Evolutionary conservation across 2,797 vertebrate genomes (phyloP), one percentile per base, ranked within the genome.

Genomic region (Acridotheres tristis): DNA sequence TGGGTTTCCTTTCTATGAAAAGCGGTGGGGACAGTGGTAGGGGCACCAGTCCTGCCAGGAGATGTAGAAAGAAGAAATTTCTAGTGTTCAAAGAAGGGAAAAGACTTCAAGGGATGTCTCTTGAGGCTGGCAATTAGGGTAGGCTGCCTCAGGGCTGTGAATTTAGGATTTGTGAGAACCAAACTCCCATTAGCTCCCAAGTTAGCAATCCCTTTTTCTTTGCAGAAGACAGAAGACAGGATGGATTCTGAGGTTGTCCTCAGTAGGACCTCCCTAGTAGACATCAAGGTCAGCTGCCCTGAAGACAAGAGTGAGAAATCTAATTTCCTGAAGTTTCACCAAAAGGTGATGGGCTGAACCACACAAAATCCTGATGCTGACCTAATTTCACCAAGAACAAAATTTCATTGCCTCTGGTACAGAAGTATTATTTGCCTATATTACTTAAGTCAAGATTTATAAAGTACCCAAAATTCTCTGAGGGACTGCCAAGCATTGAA

Each of bases 11-110:
- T 54, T 47, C 50, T 32, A 10, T 22, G 32, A 51, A 17, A 34
- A 88, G 26, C 1, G 3, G 11, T 65, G 68, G 38, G 34, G 81
- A 34, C 2, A 13, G 27, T 5, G 12, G 54, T 51, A 88, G 15
- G 15, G 23, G 11, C 23, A 66, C 30, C 71, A 55, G 27, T 63
- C 14, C 43, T 30, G 2, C 14, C 0, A 0, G 38, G 17, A 74
- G 9, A 68, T 3, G 3, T 7, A 20, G 30, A 78, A 84, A 72
- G 36, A 27, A 59, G 48, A 11, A 66, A 57, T 69, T 85, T 43
- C 27, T 5, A 23, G 25, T 32, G 9, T 68, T 54, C 67, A 71
- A 87, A 81, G 55, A 79, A 80, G 7, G 43, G 13, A 73, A 90
- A 77, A 72, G 15, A 34, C 32, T 61, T 74, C 36, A 30, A 36